Base-by-base conservation (phyloP, 1,140 invertebrate genomes). In the Leptestheria dahalacensis region DNA sequence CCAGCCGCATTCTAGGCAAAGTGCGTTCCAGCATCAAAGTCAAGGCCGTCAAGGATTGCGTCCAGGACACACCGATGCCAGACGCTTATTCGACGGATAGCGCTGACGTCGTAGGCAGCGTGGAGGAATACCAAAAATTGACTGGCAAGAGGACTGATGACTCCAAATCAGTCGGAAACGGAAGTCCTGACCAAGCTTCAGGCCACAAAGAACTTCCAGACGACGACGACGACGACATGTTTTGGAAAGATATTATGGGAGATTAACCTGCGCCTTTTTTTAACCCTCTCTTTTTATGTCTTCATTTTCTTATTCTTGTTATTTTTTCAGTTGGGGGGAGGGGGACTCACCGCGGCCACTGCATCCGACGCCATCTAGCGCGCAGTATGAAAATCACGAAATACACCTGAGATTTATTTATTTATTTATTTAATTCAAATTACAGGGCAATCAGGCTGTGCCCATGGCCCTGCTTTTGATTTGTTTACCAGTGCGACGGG, bases 161-260 rank as follows among this genome's bases (percentile, higher is more conserved):
- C 9, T 28, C 23, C 10, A 12, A n/a, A n/a, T n/a, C n/a, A 24
- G 18, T 11, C 9, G 11, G 12, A 28, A 24, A 24, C 25, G 11
- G 33, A 41, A 41, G 15, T 41, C 15, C 6, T 9, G 15, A 41
- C 6, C 15, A 41, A 41, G 6, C n/a, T n/a, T n/a, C n/a, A n/a
- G 54, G 29, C 9, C n/a, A 56, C 11, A 56, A 2, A 26, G 54
- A 56, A 29, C 21, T 26, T 9, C 6, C 33, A 20, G 25, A 26
- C 12, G 54, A 56, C 1, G 54, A 56, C 12, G 49, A 51, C 6
- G 54, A 56, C 18, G 24, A 24, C 29, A 29, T 29, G 21, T 29
- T 56, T 12, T 56, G 54, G 54, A 29, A 29, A 24, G 54, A 56
- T 11, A 56, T 56, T 56, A 28, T 56, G 18, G 54, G 54, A 29